These are phyloP conservation scores for Huso huso DNA, from an alignment of 2,797 vertebrate genomes.

Conservation along the genomic window DNA sequence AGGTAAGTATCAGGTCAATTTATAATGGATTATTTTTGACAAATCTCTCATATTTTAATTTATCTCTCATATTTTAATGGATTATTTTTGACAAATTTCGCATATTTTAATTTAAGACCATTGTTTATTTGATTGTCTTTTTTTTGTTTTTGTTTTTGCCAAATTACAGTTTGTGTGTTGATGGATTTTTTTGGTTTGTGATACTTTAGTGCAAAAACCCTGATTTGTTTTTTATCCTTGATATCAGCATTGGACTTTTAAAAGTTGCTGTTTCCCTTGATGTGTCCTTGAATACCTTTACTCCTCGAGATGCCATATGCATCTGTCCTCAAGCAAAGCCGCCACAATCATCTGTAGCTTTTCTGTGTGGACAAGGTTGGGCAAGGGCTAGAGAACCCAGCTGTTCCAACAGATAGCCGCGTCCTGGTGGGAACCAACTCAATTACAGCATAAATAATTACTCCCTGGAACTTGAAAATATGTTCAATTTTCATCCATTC, in stretches of 20 bases:
- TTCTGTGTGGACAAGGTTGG: neutral
- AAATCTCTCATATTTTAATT: no score
- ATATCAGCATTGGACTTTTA: neutral
- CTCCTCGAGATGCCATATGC: conserved; percentile 1
- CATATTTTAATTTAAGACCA: no score
- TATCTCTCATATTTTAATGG: no score
- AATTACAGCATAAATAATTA: conserved; percentile 3
- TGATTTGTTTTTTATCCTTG: no score
- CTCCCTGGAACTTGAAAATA: conserved; percentile 1
- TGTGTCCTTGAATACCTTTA: conserved; percentile 2
- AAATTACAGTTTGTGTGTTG: no score
- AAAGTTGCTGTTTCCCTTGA: conserved; percentile 1
- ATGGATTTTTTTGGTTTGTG: no score
- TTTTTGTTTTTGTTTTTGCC: no score
- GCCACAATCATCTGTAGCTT: neutral
- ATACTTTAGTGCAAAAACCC: no score
- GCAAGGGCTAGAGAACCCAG: conserved; percentile 1
- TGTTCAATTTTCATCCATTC: conserved; percentile 2
- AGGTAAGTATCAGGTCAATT: no score
- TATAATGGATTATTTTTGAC: no score
- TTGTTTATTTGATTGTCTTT: no score
- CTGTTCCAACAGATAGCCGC: conserved; percentile 5
- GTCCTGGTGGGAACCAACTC: neutral
- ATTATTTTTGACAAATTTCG: no score
- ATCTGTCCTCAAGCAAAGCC: conserved; percentile 2